Conservation (phyloP, 2,888 invertebrate genomes). For the Trissoscelio sp. region DNA sequence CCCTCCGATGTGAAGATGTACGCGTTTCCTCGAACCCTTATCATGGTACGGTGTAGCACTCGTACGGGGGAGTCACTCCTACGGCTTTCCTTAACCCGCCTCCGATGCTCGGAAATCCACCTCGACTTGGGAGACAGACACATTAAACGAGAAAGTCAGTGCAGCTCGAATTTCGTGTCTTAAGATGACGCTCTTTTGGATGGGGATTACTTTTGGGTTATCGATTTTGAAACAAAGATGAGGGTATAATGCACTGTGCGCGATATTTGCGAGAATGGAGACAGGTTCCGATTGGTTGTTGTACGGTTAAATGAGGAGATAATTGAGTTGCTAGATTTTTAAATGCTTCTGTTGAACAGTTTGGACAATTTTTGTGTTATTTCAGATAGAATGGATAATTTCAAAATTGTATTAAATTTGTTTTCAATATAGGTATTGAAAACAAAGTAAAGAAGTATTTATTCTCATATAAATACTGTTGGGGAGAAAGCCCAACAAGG, state of each 20-base stretch:
- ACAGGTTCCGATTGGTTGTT: constrained; percentile 17
- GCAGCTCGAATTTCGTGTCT: constrained; percentile 59
- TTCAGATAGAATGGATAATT: too few relatives aligned
- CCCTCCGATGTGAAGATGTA: constrained; percentile 78
- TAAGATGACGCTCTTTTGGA: constrained; percentile 59
- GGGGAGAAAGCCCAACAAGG: too few relatives aligned
- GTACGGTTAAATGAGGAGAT: too few relatives aligned
- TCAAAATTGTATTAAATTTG: too few relatives aligned
- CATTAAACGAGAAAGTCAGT: constrained; percentile 65
- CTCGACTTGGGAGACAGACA: constrained; percentile 60
- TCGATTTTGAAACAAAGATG: constrained; percentile 57
- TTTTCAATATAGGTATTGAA: too few relatives aligned
- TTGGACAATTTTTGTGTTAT: too few relatives aligned
- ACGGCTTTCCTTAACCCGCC: constrained; percentile 80
- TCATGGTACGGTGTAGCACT: constrained; percentile 75
- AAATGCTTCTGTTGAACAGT: too few relatives aligned
- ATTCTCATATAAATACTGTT: too few relatives aligned
- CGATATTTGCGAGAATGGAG: constrained; percentile 46
- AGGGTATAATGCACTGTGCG: constrained; percentile 36
- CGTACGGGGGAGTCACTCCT: constrained; percentile 80
- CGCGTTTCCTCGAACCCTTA: constrained; percentile 75
- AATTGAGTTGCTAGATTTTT: too few relatives aligned
- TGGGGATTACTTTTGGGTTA: constrained; percentile 58
- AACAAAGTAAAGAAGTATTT: too few relatives aligned
- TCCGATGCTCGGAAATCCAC: constrained; percentile 70